Percentiles rank a stretch among this genome's conserved stretches.
These are phyloP conservation scores for Endotricha flammealis DNA, from an alignment of 2,888 invertebrate genomes.

Conservation along the genomic window DNA sequence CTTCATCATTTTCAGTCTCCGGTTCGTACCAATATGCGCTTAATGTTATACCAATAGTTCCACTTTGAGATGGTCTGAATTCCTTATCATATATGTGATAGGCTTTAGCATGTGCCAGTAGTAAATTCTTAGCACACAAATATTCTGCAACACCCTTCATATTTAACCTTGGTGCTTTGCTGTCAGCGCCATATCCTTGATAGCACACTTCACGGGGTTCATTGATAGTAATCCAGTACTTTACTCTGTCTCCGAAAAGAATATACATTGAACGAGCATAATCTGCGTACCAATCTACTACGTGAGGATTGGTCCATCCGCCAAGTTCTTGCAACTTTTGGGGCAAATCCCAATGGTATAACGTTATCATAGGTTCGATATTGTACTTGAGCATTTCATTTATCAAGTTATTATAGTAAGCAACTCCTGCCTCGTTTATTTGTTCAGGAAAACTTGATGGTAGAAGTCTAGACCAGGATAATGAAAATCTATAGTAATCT, in stretches of 20 bases:
- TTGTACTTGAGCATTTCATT: constrained; percentile 63
- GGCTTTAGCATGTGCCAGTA: constrained; percentile 70
- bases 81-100: constrained; percentile 47
- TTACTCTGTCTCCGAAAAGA: constrained; percentile 58
- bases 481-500: constrained; percentile 65
- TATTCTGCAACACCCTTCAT: constrained; percentile 58
- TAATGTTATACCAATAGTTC: constrained; percentile 57
- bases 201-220: constrained; percentile 56
- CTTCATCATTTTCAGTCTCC: constrained; percentile 49
- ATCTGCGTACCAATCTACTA: constrained; percentile 54
- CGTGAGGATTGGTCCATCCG: constrained; percentile 50
- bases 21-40: constrained; percentile 74
- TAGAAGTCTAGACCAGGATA: constrained; percentile 78
- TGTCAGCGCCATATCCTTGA: constrained; percentile 50
- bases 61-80: constrained; percentile 44
- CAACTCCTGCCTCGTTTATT: constrained; percentile 55
- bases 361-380: constrained; percentile 72
- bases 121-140: constrained; percentile 58
- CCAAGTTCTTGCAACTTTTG: constrained; percentile 43
- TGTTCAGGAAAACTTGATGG: constrained; percentile 74
- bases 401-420: constrained; percentile 42
- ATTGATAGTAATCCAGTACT: constrained; percentile 77
- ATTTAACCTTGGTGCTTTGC: constrained; percentile 22
- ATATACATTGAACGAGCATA: constrained; percentile 51
- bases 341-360: constrained; percentile 60